Evolutionary conservation across 2,113 vertebrate genomes (phyloP).

Genomic region (Myanophis thanlyinensis): DNA sequence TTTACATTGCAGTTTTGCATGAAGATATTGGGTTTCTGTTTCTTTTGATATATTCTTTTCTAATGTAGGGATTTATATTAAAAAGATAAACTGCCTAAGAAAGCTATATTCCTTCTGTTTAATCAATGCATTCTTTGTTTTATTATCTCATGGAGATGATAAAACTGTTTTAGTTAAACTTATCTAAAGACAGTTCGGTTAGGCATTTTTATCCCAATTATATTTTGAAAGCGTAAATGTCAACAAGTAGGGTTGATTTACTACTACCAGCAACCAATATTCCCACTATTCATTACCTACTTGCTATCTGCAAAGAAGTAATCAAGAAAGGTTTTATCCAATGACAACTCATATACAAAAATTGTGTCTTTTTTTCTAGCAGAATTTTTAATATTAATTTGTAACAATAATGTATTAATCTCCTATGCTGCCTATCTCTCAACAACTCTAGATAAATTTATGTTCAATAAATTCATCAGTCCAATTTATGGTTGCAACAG

Average conservation of each 20-base stretch:
- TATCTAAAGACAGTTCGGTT: background rate
- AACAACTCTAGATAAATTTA: background rate
- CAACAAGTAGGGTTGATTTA: background rate
- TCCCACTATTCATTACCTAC: background rate
- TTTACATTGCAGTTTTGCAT: constrained; percentile 16
- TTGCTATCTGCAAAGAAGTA: background rate
- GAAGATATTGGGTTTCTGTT: constrained; percentile 23
- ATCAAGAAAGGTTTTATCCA: background rate
- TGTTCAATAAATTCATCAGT: background rate
- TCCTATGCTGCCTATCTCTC: background rate
- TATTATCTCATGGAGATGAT: background rate
- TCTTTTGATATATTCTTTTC: constrained; percentile 7
- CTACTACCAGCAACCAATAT: background rate
- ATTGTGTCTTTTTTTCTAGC: background rate
- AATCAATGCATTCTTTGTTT: background rate
- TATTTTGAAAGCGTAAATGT: background rate
- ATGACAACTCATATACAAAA: background rate
- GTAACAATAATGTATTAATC: background rate
- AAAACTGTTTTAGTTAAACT: background rate
- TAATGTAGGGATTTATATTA: background rate
- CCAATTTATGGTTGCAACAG: background rate
- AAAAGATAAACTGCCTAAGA: background rate
- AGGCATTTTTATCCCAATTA: background rate
- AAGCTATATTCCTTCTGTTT: constrained; percentile 2
- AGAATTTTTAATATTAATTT: background rate